Percentiles rank a stretch among this genome's conserved stretches.
These are phyloP conservation scores for Protonibea diacanthus DNA, from an alignment of 2,797 vertebrate genomes.

Conservation along the genomic window DNA sequence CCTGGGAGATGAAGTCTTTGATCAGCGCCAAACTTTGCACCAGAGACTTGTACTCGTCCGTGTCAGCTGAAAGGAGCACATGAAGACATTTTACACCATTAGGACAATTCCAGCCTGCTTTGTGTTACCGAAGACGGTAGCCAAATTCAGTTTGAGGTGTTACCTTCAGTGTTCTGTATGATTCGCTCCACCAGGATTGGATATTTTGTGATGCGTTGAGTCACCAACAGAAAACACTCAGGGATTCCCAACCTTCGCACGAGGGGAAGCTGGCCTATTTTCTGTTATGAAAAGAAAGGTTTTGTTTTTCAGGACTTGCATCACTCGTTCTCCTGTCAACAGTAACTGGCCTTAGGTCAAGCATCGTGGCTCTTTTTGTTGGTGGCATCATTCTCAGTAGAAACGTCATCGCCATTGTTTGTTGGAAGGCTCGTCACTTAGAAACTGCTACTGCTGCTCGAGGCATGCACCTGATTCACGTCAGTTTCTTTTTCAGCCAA, in stretches of 20 bases:
- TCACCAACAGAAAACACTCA: constrained; percentile 94
- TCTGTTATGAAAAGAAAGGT: constrained; percentile 77
- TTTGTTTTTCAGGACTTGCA: neutral
- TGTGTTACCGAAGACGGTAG: neutral
- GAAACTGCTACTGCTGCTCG: neutral
- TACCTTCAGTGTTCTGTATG: constrained; percentile 94
- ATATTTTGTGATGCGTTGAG: constrained; percentile 97
- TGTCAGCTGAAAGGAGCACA: constrained; percentile 81
- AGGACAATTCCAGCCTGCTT: neutral
- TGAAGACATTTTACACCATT: neutral
- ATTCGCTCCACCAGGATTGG: constrained; percentile 94
- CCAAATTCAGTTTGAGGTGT: neutral
- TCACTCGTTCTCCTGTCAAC: neutral
- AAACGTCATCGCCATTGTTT: neutral
- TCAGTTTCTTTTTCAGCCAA: neutral
- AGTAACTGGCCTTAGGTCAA: neutral
- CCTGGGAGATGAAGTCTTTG: constrained; percentile 89
- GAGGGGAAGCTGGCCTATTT: constrained; percentile 90
- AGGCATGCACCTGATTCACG: neutral
- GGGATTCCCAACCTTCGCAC: constrained; percentile 91
- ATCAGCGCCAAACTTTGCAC: constrained; percentile 88
- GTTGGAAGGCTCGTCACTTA: neutral
- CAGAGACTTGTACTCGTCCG: constrained; percentile 87
- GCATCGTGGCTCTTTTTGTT: neutral
- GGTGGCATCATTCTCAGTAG: neutral